These are phyloP conservation scores for Cassiopea andromeda DNA, from an alignment of 30 jellyfish, hydroid and myxozoan species.

Conservation along the genomic window DNA sequence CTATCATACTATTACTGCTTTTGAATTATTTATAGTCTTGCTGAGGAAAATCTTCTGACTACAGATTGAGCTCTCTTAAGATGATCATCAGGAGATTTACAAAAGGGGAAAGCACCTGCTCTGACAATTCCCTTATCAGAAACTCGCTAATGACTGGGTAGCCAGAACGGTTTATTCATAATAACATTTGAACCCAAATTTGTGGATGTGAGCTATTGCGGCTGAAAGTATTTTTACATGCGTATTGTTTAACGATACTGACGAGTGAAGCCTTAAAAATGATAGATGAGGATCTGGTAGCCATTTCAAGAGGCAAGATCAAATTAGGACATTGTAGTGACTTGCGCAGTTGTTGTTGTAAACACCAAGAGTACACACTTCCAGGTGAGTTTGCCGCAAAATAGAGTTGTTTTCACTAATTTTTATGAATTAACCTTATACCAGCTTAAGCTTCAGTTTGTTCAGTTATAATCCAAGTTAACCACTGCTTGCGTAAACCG, in stretches of 20 bases:
- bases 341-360: conserved; percentile 50
- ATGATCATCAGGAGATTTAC: conserved; percentile 21
- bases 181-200: not conserved
- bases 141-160: not conserved
- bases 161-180: not conserved
- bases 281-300: not conserved
- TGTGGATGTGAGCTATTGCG: not conserved
- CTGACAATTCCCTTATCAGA: not conserved
- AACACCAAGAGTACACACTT: conserved; percentile 24
- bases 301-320: not conserved
- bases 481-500: not conserved
- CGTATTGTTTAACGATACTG: not conserved
- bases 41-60: conserved; percentile 29
- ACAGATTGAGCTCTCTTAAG: conserved; percentile 22
- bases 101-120: conserved; percentile 43
- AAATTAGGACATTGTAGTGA: conserved; percentile 16
- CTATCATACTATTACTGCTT: conserved; percentile 16
- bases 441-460: not conserved
- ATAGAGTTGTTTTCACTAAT: not conserved
- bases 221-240: not conserved
- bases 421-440: not conserved
- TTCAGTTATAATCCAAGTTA: not conserved
- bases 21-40: conserved; percentile 25
- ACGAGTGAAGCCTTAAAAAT: not conserved
- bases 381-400: conserved; percentile 34